A percentile compares a stretch with the other conserved stretches of the same genome.
Conservation (phyloP, 2,888 invertebrate species). For the Acronicta psi region DNA sequence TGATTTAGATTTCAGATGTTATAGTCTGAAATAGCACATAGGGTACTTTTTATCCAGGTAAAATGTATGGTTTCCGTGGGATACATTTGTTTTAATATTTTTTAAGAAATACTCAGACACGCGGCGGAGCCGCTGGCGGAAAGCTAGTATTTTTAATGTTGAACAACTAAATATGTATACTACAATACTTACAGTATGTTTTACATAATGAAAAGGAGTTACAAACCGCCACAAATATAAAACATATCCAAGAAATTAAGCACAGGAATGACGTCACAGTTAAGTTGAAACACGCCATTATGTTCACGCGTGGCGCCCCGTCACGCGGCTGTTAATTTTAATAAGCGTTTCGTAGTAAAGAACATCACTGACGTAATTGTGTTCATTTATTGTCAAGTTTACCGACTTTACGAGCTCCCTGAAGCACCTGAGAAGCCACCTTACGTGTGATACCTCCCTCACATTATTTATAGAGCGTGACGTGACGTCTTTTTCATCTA, state of each 20-base stretch:
- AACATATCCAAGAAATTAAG: conserved; percentile 48
- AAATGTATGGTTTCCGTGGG: too few relatives aligned
- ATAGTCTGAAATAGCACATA: too few relatives aligned
- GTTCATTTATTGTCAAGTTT: conserved; percentile 21
- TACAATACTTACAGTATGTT: background rate
- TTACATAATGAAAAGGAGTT: conserved; percentile 7
- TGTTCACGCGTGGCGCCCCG: conserved; percentile 19
- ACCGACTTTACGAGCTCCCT: background rate
- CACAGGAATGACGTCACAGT: conserved; percentile 38
- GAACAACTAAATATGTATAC: too few relatives aligned
- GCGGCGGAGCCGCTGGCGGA: too few relatives aligned
- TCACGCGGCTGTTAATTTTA: conserved; percentile 48
- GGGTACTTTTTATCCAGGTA: too few relatives aligned
- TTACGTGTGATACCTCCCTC: background rate
- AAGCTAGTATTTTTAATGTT: too few relatives aligned
- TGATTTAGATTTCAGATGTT: too few relatives aligned
- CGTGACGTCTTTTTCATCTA: too few relatives aligned
- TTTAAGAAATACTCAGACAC: too few relatives aligned
- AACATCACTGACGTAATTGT: conserved; percentile 27
- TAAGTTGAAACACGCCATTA: conserved; percentile 38
- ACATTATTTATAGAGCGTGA: too few relatives aligned
- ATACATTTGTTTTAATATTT: too few relatives aligned
- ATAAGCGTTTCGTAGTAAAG: conserved; percentile 27
- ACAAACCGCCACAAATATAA: conserved; percentile 38
- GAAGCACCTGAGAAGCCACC: background rate